Conservation (phyloP, 2,888 invertebrate species). For the Dioctria linearis region DNA sequence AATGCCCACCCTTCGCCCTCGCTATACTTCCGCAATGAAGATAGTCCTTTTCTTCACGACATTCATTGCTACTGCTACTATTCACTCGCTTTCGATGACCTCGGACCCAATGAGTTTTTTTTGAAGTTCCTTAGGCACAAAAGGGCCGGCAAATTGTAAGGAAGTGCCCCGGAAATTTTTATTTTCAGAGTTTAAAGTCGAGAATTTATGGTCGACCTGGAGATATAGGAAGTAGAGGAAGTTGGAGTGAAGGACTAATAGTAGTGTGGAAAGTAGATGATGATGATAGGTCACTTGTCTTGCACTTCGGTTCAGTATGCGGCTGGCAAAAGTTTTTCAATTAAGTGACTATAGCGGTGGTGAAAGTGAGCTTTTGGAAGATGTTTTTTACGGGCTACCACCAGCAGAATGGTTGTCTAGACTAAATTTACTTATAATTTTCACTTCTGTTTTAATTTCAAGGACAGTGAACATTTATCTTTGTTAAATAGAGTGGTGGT, state of each 20-base stretch:
- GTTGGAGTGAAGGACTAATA: neutral
- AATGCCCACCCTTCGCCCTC: neutral
- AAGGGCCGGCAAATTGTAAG: constrained; percentile 45
- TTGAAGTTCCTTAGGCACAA: constrained; percentile 36
- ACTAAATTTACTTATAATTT: constrained; percentile 26
- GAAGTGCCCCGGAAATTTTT: constrained; percentile 48
- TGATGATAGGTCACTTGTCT: too few species aligned
- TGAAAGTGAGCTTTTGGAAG: constrained; percentile 34
- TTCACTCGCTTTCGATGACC: neutral
- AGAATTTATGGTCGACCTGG: constrained; percentile 34
- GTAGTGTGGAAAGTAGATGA: too few species aligned
- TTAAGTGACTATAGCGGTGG: constrained; percentile 34
- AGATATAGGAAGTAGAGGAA: neutral
- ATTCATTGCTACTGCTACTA: constrained; percentile 12
- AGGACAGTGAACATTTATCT: constrained; percentile 48
- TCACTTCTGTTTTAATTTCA: constrained; percentile 45
- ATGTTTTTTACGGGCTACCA: constrained; percentile 3
- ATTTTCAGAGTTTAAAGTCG: constrained; percentile 32
- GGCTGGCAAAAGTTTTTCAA: constrained; percentile 41
- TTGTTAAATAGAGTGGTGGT: neutral
- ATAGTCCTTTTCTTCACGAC: constrained; percentile 15
- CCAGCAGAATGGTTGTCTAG: constrained; percentile 1
- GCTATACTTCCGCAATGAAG: neutral
- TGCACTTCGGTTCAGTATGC: too few species aligned
- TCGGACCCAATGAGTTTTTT: constrained; percentile 32